Percentiles rank a stretch among this genome's conserved stretches.
Evolutionary conservation across 2,797 vertebrate genomes (phyloP).

Genomic region (Thunnus albacares): DNA sequence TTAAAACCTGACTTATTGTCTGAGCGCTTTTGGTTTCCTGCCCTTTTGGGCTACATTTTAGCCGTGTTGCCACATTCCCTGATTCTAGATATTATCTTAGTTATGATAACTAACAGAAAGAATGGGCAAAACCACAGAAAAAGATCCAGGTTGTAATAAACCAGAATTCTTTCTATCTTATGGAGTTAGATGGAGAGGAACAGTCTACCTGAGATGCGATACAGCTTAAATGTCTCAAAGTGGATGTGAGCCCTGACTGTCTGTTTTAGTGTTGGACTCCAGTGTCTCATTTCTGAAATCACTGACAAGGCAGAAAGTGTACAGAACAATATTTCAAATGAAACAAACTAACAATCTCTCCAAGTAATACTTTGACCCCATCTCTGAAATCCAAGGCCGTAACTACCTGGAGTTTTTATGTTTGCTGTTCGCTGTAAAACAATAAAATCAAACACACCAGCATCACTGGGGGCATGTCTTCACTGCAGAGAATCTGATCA

Average conservation of each 20-base stretch:
- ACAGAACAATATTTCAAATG: not conserved
- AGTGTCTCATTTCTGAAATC: not conserved
- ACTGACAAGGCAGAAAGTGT: not conserved
- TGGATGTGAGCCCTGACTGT: not conserved
- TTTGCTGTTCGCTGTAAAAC: conserved; percentile 11
- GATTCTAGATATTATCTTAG: not conserved
- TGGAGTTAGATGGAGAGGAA: not conserved
- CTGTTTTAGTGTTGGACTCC: not conserved
- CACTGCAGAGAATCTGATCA: conserved; percentile 45
- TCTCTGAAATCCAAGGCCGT: conserved; percentile 7
- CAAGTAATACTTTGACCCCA: conserved; percentile 1
- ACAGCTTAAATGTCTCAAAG: not conserved
- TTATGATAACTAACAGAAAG: not conserved
- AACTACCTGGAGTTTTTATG: conserved; percentile 6
- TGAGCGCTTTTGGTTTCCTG: no score
- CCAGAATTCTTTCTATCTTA: not conserved
- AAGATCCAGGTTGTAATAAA: not conserved
- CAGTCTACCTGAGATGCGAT: no score
- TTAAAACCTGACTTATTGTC: not conserved
- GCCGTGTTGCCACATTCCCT: not conserved
- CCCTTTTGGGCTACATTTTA: not conserved
- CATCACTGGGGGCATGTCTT: conserved; percentile 9
- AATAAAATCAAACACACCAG: not conserved
- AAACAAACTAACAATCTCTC: not conserved
- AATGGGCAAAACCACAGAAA: no score